phyloP scores from a whole-genome alignment of 2,113 vertebrate species.

The Ceyx melanurus region DNA sequence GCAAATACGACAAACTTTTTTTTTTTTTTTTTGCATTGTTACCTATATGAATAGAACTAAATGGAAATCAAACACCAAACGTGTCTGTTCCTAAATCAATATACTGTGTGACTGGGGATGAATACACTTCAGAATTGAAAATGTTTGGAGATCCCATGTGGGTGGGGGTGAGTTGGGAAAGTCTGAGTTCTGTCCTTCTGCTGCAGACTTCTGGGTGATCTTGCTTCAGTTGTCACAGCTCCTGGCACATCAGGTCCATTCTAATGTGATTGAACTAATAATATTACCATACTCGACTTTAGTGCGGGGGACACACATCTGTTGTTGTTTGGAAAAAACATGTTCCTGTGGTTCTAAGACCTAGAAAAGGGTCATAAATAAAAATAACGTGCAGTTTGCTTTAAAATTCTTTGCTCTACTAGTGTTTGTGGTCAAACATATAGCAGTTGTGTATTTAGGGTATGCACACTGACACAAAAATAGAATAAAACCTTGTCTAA shows the following conservation, averaged over 20 bases:
- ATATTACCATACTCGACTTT: neutral
- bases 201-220: neutral
- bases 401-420: neutral
- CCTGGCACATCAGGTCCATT: neutral
- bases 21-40: neutral
- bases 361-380: neutral
- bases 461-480: neutral
- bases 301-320: neutral
- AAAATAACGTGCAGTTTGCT: neutral
- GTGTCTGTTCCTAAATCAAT: neutral
- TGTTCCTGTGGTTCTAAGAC: neutral
- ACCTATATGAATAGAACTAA: neutral
- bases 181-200: neutral
- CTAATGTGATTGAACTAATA: neutral
- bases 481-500: neutral
- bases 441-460: neutral
- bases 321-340: neutral
- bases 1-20: neutral
- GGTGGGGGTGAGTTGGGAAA: neutral
- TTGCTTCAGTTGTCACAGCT: neutral
- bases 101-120: neutral
- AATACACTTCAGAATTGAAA: neutral
- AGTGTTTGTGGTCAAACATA: neutral
- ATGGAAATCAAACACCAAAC: neutral
- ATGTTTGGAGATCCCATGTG: accelerated